Conservation (phyloP, 2,888 invertebrate genomes). For the Epiperipatus broadwayi region DNA sequence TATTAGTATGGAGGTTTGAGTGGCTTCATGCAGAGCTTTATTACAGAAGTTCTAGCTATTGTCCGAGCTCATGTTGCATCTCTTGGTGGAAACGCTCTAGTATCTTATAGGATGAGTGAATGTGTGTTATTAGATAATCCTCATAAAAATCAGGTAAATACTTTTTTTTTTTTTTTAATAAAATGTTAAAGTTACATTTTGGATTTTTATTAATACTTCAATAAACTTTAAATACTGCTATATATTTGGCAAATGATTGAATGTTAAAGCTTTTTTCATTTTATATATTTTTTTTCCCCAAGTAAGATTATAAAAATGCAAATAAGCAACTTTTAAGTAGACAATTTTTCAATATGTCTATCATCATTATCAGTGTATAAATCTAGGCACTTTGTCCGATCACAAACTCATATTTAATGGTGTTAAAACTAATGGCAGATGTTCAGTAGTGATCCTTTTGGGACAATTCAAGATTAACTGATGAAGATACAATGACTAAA, state of each 20-base stretch:
- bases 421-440: no score
- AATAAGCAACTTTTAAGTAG: no score
- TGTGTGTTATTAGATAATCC: conserved; percentile 74
- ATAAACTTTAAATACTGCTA: background rate
- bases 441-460: no score
- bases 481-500: no score
- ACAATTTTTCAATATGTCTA: no score
- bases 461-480: no score
- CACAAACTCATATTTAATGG: no score
- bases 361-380: no score
- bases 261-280: background rate
- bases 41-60: conserved; percentile 78
- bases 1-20: conserved; percentile 64
- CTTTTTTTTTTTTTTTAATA: background rate
- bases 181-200: background rate
- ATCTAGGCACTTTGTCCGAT: no score
- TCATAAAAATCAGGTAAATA: conserved; percentile 78
- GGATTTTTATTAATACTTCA: background rate
- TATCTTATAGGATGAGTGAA: conserved; percentile 79
- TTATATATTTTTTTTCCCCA: background rate
- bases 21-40: conserved; percentile 81
- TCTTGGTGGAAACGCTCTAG: conserved; percentile 82
- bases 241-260: background rate
- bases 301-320: no score
- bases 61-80: conserved; percentile 80